These are phyloP conservation scores for Sciurus carolinensis DNA, from an alignment of 2,797 vertebrate genomes.

Conservation along the genomic window DNA sequence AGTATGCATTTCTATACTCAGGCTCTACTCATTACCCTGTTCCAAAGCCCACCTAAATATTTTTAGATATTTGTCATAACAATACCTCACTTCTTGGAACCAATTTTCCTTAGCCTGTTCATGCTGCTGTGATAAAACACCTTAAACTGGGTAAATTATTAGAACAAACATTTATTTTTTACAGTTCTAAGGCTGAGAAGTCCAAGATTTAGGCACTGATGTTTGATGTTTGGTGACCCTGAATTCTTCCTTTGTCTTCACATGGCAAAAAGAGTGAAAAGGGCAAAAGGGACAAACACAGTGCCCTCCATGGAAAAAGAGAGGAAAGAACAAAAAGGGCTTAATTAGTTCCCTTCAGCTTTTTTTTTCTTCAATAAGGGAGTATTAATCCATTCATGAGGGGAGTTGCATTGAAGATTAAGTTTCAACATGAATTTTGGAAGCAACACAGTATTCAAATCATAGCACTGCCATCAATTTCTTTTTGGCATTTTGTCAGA, in stretches of 20 bases:
- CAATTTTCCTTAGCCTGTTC: not conserved
- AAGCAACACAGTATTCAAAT: not conserved
- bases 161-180: not conserved
- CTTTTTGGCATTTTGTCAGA: slow-evolving; percentile 3
- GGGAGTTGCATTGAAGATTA: not conserved
- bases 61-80: not conserved
- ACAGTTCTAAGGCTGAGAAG: not conserved
- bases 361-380: not conserved
- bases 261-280: not conserved
- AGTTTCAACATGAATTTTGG: not conserved
- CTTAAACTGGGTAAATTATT: not conserved
- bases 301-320: too few relatives aligned
- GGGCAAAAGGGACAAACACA: not conserved
- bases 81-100: not conserved
- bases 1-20: not conserved
- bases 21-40: not conserved
- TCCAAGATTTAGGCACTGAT: not conserved
- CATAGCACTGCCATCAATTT: not conserved
- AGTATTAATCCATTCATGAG: not conserved
- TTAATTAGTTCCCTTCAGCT: not conserved
- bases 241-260: not conserved
- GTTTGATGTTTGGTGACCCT: not conserved
- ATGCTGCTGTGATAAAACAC: not conserved
- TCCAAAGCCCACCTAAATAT: not conserved
- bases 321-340: not conserved